These are phyloP conservation scores for Luidia sarsii DNA, from an alignment of 53 echinoderm and acorn worm species.

Conservation along the genomic window DNA sequence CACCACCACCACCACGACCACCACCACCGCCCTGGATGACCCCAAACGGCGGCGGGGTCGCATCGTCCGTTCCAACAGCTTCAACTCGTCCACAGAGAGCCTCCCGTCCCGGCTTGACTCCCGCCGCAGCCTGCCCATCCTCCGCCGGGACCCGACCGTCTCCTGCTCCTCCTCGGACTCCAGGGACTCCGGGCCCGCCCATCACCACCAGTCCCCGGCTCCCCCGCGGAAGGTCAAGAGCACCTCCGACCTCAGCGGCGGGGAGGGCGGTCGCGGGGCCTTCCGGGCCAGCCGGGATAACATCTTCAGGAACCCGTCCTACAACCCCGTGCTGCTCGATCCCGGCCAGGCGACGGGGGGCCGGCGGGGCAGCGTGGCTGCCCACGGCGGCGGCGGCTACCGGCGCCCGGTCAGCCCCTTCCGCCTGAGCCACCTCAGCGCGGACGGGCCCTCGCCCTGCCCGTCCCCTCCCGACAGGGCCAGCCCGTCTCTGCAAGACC, in stretches of 20 bases:
- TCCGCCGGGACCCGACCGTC: neutral
- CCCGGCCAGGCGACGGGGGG: neutral
- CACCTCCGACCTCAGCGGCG: conserved; percentile 8
- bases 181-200: neutral
- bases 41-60: neutral
- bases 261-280: too few species aligned
- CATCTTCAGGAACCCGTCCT: conserved; percentile 23
- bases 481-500: conserved; percentile 14
- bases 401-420: neutral
- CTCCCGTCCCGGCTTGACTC: neutral
- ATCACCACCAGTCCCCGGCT: neutral
- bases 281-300: too few species aligned
- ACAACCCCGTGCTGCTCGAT: conserved; percentile 26
- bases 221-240: conserved; percentile 30
- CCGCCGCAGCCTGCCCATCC: neutral
- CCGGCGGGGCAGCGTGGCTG: too few species aligned
- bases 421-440: conserved; percentile 7
- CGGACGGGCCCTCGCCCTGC: neutral
- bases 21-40: neutral
- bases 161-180: neutral
- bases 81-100: conserved; percentile 32
- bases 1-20: neutral
- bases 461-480: neutral
- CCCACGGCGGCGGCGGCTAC: too few species aligned
- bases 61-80: neutral